Base-by-base conservation (phyloP, 2,888 invertebrate species). In the Catocala fraxini region DNA sequence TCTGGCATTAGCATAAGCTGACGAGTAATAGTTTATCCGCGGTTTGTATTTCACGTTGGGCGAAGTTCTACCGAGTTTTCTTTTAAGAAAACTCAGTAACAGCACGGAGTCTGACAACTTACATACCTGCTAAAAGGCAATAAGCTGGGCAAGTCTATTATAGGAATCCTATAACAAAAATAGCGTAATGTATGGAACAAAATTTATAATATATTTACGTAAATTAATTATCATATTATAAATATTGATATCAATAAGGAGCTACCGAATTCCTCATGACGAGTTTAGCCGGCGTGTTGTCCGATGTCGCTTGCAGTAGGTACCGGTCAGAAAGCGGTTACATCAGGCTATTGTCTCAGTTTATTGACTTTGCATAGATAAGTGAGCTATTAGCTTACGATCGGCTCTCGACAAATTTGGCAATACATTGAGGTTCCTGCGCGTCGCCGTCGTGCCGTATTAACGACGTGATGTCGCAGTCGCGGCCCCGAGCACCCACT, bases 301-400 rank as follows among this genome's bases (percentile, higher is more conserved):
- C 45, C 41, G 48, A 53, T 65, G 57, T 64, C 56, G 60, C 51
- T 64, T 46, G 63, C 56, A 53, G 60, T 70, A 56, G 57, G 62
- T 68, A 70, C 79, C 70, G 67, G 66, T 72, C 70, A 71, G 69
- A 68, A 66, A 69, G 77, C 59, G 65, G 77, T 80, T 77, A 70
- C 75, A 75, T 80, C 75, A 79, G 72, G 55, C 79, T 69, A 82
- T 83, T 82, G 83, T 83, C 66, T 79, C 76, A 65, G 75, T 74
- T 73, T 82, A 83, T 78, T 77, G 81, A 78, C 79, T 82, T 77
- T 71, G 74, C 59, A 59, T 71, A 81, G 83, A 83, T 83, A 83
- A 82, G 78, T 78, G 78, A 75, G 78, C 79, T 77, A 85, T 80
- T 78, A 78, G 79, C 48, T 57, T 45, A 58, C 70, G 68, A 69